Evolutionary conservation across 2,888 invertebrate species (phyloP).

Genomic region (Metallyticus violacea): DNA sequence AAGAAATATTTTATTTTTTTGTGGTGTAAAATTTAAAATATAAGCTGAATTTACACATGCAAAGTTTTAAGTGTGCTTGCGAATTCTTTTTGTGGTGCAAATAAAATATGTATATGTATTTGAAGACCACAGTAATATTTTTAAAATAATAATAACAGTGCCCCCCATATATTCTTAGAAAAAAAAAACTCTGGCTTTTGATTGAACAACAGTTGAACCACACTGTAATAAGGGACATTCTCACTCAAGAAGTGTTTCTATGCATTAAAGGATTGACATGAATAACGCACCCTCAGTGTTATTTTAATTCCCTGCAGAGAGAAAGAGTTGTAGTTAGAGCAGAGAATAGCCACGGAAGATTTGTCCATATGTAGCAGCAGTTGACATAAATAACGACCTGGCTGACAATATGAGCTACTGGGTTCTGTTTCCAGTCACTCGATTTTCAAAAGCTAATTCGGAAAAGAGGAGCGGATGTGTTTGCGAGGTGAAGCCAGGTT

Average conservation of each 20-base stretch:
- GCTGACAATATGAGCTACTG: background rate
- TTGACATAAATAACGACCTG: background rate
- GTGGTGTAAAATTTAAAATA: no score
- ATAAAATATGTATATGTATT: no score
- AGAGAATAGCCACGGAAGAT: background rate
- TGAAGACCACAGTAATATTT: no score
- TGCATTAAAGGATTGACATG: background rate
- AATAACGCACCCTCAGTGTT: background rate
- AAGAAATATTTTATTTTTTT: no score
- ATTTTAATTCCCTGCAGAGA: background rate
- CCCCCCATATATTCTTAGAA: no score
- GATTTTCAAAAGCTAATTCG: slow-evolving; percentile 2
- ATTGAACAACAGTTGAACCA: no score
- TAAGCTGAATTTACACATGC: no score
- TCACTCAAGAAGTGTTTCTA: background rate
- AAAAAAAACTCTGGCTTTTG: no score
- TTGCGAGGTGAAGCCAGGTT: background rate
- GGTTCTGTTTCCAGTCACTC: slow-evolving; percentile 8
- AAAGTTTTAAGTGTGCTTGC: no score
- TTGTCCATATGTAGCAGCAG: background rate
- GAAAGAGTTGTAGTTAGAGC: background rate
- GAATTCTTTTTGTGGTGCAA: no score
- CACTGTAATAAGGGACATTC: background rate
- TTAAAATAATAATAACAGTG: no score
- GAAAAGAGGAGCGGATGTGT: slow-evolving; percentile 4